Conservation (phyloP, 2,888 invertebrate genomes). For the Hyposoter dolosus region DNA sequence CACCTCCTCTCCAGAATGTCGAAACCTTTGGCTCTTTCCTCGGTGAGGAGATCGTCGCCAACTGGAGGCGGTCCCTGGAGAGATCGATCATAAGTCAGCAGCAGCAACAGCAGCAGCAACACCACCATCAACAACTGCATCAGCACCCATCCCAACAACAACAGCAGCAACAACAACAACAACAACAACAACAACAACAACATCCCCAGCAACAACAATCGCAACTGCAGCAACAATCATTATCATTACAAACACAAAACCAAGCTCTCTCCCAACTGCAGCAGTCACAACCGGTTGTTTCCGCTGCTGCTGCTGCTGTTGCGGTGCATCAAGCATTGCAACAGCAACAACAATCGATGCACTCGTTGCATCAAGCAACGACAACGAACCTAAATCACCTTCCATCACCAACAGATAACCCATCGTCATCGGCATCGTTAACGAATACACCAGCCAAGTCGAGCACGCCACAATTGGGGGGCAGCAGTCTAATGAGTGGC, state of each 20-base stretch:
- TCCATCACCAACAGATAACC: conserved; percentile 86
- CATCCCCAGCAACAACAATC: conserved; percentile 83
- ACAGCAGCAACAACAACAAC: conserved; percentile 85
- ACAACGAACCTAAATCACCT: conserved; percentile 85
- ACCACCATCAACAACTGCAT: conserved; percentile 74
- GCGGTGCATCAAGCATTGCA: conserved; percentile 78
- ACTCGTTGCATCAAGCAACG: conserved; percentile 82
- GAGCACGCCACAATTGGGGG: conserved; percentile 76
- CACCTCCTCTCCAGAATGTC: conserved; percentile 88
- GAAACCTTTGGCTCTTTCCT: conserved; percentile 91
- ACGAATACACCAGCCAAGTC: conserved; percentile 81
- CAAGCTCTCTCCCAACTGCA: conserved; percentile 86
- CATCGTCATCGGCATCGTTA: conserved; percentile 77
- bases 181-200: conserved; percentile 77
- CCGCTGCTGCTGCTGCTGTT: conserved; percentile 32
- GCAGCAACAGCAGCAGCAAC: conserved; percentile 80
- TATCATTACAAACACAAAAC: conserved; percentile 85
- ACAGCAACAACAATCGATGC: conserved; percentile 78
- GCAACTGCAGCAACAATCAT: conserved; percentile 75
- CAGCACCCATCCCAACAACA: conserved; percentile 86
- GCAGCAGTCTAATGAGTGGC: conserved; percentile 67
- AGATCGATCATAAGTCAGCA: conserved; percentile 83
- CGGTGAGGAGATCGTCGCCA: conserved; percentile 93
- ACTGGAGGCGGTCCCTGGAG: conserved; percentile 91
- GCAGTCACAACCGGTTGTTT: conserved; percentile 75